Conservation (phyloP, 1,140 invertebrate species). For the Eumeta japonica region DNA sequence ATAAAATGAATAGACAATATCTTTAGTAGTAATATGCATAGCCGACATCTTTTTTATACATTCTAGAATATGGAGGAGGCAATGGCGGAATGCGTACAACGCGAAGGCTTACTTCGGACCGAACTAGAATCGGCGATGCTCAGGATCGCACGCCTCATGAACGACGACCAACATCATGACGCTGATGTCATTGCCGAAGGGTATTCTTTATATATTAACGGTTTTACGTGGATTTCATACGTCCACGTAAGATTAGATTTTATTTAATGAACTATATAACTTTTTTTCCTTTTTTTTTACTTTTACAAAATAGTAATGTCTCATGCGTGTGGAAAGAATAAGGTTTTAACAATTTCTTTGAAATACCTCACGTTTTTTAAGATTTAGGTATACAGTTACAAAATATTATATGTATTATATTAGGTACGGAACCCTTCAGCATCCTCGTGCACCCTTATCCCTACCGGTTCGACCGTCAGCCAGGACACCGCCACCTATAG, state of each 20-base stretch:
- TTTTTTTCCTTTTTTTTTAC: too few relatives aligned
- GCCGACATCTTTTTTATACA: not conserved
- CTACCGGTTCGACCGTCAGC: not conserved
- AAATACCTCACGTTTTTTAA: too few relatives aligned
- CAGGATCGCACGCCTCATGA: conserved; percentile 60
- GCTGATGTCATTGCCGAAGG: conserved; percentile 66
- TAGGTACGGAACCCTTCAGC: conserved; percentile 29
- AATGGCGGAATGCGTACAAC: conserved; percentile 56
- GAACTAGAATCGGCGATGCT: conserved; percentile 59
- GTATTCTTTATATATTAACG: conserved; percentile 39
- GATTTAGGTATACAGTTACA: too few relatives aligned
- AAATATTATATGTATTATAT: conserved; percentile 3
- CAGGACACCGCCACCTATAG: conserved; percentile 10
- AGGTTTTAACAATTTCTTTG: too few relatives aligned
- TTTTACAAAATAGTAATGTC: too few relatives aligned
- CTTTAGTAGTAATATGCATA: not conserved
- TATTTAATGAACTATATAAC: too few relatives aligned
- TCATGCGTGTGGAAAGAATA: too few relatives aligned
- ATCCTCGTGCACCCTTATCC: not conserved
- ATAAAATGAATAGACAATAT: too few relatives aligned
- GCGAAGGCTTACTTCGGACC: conserved; percentile 54
- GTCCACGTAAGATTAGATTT: too few relatives aligned
- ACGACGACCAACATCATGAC: conserved; percentile 30
- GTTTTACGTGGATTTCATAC: too few relatives aligned
- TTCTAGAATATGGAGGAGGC: conserved; percentile 58